Conservation (phyloP, 1,140 invertebrate genomes). For the Acromyrmex charruanus region DNA sequence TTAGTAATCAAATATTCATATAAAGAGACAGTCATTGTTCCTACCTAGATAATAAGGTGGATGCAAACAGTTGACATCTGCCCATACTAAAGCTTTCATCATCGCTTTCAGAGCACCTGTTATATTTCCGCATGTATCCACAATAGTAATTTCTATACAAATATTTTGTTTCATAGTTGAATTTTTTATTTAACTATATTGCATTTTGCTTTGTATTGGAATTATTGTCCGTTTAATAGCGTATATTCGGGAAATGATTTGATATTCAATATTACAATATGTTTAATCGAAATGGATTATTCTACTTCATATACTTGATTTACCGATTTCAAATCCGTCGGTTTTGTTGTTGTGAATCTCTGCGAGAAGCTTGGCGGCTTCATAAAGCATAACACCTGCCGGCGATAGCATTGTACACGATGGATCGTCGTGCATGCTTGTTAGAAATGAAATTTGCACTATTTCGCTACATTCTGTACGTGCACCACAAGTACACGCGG, state of each 20-base stretch:
- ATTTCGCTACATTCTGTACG: slow-evolving; percentile 78
- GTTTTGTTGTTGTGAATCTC: slow-evolving; percentile 82
- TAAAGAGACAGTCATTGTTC: not conserved
- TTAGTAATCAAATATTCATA: slow-evolving; percentile 3
- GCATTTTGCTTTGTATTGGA: not conserved
- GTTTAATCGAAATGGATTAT: not conserved
- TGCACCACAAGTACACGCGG: slow-evolving; percentile 82
- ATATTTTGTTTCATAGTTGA: not conserved
- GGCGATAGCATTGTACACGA: slow-evolving; percentile 79
- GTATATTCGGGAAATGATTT: not conserved
- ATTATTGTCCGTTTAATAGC: not conserved
- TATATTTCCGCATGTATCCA: slow-evolving; percentile 84
- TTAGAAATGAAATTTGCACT: slow-evolving; percentile 79
- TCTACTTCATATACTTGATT: slow-evolving; percentile 1
- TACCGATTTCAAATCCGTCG: slow-evolving; percentile 80
- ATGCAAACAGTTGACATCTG: slow-evolving; percentile 82
- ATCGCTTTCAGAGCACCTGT: slow-evolving; percentile 82
- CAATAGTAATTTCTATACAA: slow-evolving; percentile 79
- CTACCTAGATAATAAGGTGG: slow-evolving; percentile 84
- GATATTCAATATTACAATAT: not conserved
- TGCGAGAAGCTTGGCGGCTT: slow-evolving; percentile 81
- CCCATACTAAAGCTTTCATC: slow-evolving; percentile 82
- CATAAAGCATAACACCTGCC: slow-evolving; percentile 81
- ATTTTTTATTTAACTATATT: not conserved
- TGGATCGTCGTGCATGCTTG: slow-evolving; percentile 81